Evolutionary conservation across 2,888 invertebrate species (phyloP).

Genomic region (Piscicola geometra): DNA sequence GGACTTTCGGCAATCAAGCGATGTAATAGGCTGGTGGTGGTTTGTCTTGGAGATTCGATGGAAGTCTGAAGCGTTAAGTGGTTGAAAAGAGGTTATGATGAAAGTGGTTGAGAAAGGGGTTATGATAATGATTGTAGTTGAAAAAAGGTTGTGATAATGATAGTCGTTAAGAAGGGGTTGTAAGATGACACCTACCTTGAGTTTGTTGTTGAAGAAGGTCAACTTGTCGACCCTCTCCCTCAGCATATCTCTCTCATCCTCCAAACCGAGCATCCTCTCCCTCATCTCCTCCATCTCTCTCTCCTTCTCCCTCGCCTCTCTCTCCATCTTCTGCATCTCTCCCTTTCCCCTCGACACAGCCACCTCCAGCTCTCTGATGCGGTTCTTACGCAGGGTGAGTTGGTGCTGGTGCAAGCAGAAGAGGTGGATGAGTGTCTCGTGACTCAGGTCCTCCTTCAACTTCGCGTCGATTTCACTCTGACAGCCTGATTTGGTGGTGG

Average conservation of each 20-base stretch:
- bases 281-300: neutral
- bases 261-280: neutral
- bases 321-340: neutral
- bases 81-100: no score
- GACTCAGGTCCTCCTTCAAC: conserved; percentile 2
- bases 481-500: neutral
- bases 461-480: neutral
- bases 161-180: neutral
- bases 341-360: neutral
- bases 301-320: neutral
- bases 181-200: neutral
- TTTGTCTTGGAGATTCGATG: conserved; percentile 40
- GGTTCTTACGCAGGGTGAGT: neutral
- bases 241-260: neutral
- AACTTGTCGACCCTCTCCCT: neutral
- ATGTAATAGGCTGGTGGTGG: conserved; percentile 39
- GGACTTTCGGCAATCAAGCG: conserved; percentile 43
- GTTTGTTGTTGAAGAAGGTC: neutral
- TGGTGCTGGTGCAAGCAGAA: neutral
- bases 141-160: neutral
- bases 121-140: no score
- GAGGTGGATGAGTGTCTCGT: neutral
- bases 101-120: no score
- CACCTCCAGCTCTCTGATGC: neutral
- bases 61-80: conserved; percentile 31